These are phyloP conservation scores for Cheilosia urbana DNA, from an alignment of 2,888 invertebrate species.

Conservation along the genomic window DNA sequence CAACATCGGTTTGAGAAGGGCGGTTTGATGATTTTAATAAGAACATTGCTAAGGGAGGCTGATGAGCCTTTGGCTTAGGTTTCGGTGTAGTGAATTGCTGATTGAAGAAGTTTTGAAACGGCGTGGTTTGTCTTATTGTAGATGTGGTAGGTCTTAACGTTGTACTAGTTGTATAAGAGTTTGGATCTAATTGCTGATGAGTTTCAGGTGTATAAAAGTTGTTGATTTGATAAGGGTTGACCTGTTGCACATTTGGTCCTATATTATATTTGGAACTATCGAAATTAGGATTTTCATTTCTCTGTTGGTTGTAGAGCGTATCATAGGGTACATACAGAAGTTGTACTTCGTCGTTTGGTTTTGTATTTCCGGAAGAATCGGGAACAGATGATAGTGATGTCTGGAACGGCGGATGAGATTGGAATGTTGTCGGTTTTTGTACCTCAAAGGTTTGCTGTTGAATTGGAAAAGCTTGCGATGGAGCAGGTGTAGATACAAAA, in stretches of 20 bases:
- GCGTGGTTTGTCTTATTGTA: constrained; percentile 78
- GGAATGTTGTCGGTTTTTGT: constrained; percentile 78
- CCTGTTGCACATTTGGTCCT: constrained; percentile 80
- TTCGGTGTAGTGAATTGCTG: constrained; percentile 85
- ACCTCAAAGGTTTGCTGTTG: constrained; percentile 79
- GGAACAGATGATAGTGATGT: constrained; percentile 68
- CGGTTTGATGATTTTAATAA: constrained; percentile 84
- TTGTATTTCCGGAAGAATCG: constrained; percentile 62
- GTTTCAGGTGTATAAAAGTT: constrained; percentile 83
- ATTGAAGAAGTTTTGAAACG: constrained; percentile 79
- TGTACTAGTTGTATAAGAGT: constrained; percentile 79
- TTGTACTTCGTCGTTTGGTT: constrained; percentile 88
- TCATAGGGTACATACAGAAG: constrained; percentile 93
- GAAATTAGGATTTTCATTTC: constrained; percentile 77
- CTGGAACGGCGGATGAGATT: constrained; percentile 74
- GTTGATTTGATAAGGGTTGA: constrained; percentile 84
- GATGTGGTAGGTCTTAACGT: constrained; percentile 80
- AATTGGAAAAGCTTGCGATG: constrained; percentile 79
- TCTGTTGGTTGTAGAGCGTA: constrained; percentile 86
- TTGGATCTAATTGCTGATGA: constrained; percentile 76
- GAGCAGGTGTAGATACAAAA: constrained; percentile 79
- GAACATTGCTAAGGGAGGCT: constrained; percentile 93
- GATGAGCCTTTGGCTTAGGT: constrained; percentile 89
- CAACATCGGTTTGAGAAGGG: constrained; percentile 88
- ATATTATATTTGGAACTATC: constrained; percentile 80